Evolutionary conservation across 2,797 vertebrate species (phyloP), one percentile per base, ranked within the genome.

Genomic region (Pyrocephalus nanus): DNA sequence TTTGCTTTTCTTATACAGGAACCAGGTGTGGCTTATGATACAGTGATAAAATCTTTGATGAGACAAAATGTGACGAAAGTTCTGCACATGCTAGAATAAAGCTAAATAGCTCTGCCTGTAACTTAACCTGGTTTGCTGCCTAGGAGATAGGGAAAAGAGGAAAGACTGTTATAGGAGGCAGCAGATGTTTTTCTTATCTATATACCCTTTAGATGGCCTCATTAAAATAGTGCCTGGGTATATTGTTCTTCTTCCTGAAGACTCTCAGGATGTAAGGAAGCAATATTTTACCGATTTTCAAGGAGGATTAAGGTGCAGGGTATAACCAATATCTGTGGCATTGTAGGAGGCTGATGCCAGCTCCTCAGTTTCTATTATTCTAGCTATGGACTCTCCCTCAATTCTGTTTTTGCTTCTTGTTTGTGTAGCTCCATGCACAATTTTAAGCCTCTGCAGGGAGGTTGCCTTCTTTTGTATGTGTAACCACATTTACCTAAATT

Each of bases 21-120:
- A 92, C 86, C 91, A 94, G 95, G 91, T 94, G 87, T 89, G 92
- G 64, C n/a, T 92, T 91, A 65, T 34, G 86, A 86, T 95, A 91
- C 22, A 77, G 38, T 47, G 94, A 94, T 95, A 95, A 96, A 79
- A 95, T 91, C 84, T 93, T 82, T 86, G 91, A 88, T 94, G 82
- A 92, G 83, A 71, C 81, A 92, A 67, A 95, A 92, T 71, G 74
- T 94, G 86, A 89, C 0, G 9, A 80, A 92, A 80, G 78, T 70
- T 94, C 91, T 85, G 81, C 65, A 27, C 74, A 73, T 45, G 51
- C 53, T 79, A 70, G 77, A 71, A 54, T 89, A 77, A 90, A 87
- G 42, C 77, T 87, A 77, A 76, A 79, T 82, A 87, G 74, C 71
- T 91, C 55, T 71, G 67, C 51, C 42, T 92, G 80, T 91, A 74